phyloP scores from a whole-genome alignment of 2,797 vertebrate species.

The Poeciliopsis presidionis region DNA sequence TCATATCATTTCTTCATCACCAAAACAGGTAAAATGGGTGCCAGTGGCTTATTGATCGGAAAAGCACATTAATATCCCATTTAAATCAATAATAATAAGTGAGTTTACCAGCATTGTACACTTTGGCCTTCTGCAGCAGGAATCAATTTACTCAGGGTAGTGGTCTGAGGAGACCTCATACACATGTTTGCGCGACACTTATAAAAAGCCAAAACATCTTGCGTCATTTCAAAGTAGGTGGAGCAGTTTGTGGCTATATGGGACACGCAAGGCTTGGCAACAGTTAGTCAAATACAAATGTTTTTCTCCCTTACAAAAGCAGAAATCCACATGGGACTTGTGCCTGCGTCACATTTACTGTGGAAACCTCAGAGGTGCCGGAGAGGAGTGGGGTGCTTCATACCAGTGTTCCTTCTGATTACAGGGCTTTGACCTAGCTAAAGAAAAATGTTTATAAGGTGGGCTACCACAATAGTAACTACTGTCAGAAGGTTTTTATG shows the following conservation, averaged over 20 bases:
- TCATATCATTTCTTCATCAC: not conserved
- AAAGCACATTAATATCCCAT: not conserved
- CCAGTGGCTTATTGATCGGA: not conserved
- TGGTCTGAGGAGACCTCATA: conserved; percentile 42
- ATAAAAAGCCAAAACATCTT: conserved; percentile 37
- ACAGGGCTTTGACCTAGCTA: conserved; percentile 69
- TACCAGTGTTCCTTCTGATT: conserved; percentile 51
- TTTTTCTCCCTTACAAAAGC: conserved; percentile 52
- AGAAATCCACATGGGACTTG: conserved; percentile 53
- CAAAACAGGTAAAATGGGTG: not conserved
- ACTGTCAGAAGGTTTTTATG: conserved; percentile 63
- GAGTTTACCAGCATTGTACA: conserved; percentile 3
- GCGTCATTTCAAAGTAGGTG: conserved; percentile 37
- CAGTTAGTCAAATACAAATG: conserved; percentile 31
- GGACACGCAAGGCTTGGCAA: conserved; percentile 54
- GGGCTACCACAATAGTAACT: conserved; percentile 51
- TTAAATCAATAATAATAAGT: not conserved
- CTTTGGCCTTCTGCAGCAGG: conserved; percentile 38
- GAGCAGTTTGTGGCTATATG: conserved; percentile 51
- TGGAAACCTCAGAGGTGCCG: conserved; percentile 46
- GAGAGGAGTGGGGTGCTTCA: conserved; percentile 35
- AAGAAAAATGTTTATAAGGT: conserved; percentile 66
- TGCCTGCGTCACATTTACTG: conserved; percentile 57
- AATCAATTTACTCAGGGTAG: conserved; percentile 44
- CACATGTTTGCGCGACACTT: conserved; percentile 36